These are phyloP conservation scores for Asteroscopus sphinx DNA, from an alignment of 2,888 invertebrate genomes.

Conservation along the genomic window DNA sequence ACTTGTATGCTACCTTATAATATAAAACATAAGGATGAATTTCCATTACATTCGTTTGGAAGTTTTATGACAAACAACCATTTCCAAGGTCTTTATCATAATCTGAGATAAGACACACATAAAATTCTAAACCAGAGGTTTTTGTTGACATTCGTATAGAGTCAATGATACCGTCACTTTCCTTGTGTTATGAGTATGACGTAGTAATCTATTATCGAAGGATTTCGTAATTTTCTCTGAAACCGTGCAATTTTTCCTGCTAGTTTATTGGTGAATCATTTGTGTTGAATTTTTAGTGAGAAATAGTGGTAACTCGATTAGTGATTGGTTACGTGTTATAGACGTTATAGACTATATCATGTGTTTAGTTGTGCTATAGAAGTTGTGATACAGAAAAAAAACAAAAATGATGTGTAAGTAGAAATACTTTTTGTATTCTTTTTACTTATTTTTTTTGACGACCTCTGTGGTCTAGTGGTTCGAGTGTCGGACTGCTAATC, in stretches of 20 bases:
- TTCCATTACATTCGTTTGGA: conserved; percentile 8
- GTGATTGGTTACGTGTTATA: conserved; percentile 15
- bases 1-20: not conserved
- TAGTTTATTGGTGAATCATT: conserved; percentile 34
- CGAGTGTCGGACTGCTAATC: no score
- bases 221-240: conserved; percentile 39
- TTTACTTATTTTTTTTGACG: no score
- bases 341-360: not conserved
- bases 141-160: conserved; percentile 46
- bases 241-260: conserved; percentile 37
- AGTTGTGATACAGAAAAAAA: not conserved
- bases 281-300: conserved; percentile 17
- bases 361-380: conserved; percentile 1
- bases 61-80: conserved; percentile 40
- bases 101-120: conserved; percentile 53
- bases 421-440: no score
- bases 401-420: conserved; percentile 33
- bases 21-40: not conserved
- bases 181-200: conserved; percentile 41
- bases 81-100: conserved; percentile 54
- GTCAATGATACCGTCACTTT: conserved; percentile 25
- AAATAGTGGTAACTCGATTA: conserved; percentile 29
- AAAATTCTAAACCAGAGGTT: conserved; percentile 39
- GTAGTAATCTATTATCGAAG: conserved; percentile 27
- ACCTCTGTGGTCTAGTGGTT: no score